A percentile compares a stretch with the other conserved stretches of the same genome.
phyloP scores from a whole-genome alignment of 2,888 invertebrate species.

The Rhamnusium bicolor region DNA sequence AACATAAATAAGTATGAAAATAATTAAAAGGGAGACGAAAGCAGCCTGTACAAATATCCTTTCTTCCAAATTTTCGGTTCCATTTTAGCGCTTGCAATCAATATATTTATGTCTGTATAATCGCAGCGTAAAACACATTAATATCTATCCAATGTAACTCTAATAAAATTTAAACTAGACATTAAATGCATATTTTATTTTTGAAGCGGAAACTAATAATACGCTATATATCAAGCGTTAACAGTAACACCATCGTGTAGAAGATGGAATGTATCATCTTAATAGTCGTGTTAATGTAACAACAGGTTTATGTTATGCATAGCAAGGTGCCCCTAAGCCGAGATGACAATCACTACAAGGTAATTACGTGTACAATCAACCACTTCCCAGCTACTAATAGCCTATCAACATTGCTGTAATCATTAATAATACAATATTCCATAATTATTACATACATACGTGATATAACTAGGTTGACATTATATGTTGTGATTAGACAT shows the following conservation, averaged over 20 bases:
- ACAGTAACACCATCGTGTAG: constrained; percentile 35
- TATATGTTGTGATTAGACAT: neutral
- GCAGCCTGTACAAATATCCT: too few species aligned
- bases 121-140: neutral
- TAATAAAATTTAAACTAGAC: neutral
- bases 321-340: constrained; percentile 55
- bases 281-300: constrained; percentile 61
- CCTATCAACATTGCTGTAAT: constrained; percentile 62
- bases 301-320: constrained; percentile 57
- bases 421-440: constrained; percentile 52
- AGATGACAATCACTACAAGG: constrained; percentile 65
- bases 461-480: constrained; percentile 1
- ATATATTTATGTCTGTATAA: too few species aligned
- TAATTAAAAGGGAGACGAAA: too few species aligned
- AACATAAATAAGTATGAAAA: too few species aligned
- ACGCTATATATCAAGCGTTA: constrained; percentile 23
- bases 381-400: constrained; percentile 62
- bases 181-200: neutral
- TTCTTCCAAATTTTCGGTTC: too few species aligned
- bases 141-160: neutral
- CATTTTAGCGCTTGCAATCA: too few species aligned
- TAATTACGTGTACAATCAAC: constrained; percentile 65
- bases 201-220: neutral
- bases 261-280: constrained; percentile 59
- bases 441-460: constrained; percentile 45